Base-by-base conservation (phyloP, 37 sponge, comb jelly and placozoan species). In the Spongia lamella region DNA sequence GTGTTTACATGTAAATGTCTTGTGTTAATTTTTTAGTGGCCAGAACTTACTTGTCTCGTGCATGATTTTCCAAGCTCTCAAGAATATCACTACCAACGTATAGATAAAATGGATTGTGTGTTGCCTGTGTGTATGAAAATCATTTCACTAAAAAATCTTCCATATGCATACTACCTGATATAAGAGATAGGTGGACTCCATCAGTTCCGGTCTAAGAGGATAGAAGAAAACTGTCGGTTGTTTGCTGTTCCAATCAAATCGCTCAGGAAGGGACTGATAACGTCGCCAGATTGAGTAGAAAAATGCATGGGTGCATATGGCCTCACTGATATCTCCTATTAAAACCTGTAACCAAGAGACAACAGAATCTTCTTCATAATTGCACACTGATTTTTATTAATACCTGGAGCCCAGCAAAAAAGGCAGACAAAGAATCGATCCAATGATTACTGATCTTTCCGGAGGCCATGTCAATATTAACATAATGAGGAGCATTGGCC, bases 121-220 rank as follows among this genome's bases (percentile, higher is more conserved):
- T 97, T 19, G 97, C 97, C 87, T 92, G 65, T 0, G 31, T 9
- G n/a, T n/a, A n/a, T n/a, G 54, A 20, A 52, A 16, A 19, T 52
- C 54, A 58, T 58, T 14, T 14, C 61, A 58, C 61, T 14, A 29
- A 25, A 7, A 29, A 25, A 5, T 14, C 27, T 30, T 14, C 7
- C 27, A 29, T 58, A 13, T 52, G 16, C 19, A 11, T 30, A 11
- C 9, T 40, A 92, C 92, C 77, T 89, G 90, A 70, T 93, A 97
- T 26, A 97, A 82, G 15, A 97, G 53, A 63, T 97, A 97, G 13
- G 97, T 97, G 14, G 97, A 93, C 65, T 97, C 97, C 15, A 84
- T 94, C 34, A 97, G 82, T 65, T 97, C 97, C 16, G 97, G 97
- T 17, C 97, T 68, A 66, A 97, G 89, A 14, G 97, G 97, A 49